Evolutionary conservation across 2,888 invertebrate species (phyloP).

Genomic region (Cephus sareptanus): DNA sequence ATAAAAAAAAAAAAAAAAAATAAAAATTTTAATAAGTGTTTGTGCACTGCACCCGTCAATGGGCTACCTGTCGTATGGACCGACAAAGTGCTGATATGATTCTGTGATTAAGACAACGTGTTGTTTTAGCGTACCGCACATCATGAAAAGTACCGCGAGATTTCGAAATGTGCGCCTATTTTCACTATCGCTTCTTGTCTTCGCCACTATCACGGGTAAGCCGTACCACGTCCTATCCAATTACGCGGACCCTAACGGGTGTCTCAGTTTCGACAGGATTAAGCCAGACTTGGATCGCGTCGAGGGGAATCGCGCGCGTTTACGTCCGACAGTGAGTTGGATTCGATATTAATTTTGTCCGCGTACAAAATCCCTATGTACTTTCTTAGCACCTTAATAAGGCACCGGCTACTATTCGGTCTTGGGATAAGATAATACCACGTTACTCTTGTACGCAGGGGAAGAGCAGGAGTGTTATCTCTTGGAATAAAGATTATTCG

Average conservation of each 20-base stretch:
- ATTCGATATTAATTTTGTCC: neutral
- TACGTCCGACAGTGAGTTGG: neutral
- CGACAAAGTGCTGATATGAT: conserved; percentile 41
- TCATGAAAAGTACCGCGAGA: conserved; percentile 50
- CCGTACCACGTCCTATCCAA: neutral
- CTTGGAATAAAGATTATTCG: neutral
- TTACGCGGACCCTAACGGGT: neutral
- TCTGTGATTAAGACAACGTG: neutral
- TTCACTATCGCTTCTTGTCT: conserved; percentile 48
- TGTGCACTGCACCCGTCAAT: neutral
- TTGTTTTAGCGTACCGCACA: conserved; percentile 20
- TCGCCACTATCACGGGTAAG: conserved; percentile 58
- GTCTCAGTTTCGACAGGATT: neutral
- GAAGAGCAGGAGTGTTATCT: neutral
- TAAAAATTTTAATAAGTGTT: neutral
- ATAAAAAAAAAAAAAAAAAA: neutral
- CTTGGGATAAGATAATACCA: neutral
- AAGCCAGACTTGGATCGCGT: neutral
- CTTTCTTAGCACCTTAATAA: neutral
- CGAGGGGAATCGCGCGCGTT: neutral
- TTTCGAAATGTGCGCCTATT: conserved; percentile 45
- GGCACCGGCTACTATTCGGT: neutral
- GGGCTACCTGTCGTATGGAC: conserved; percentile 12
- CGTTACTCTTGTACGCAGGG: neutral
- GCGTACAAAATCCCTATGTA: neutral